These are phyloP conservation scores for Listronotus oregonensis DNA, from an alignment of 1,140 invertebrate genomes.

Conservation along the genomic window DNA sequence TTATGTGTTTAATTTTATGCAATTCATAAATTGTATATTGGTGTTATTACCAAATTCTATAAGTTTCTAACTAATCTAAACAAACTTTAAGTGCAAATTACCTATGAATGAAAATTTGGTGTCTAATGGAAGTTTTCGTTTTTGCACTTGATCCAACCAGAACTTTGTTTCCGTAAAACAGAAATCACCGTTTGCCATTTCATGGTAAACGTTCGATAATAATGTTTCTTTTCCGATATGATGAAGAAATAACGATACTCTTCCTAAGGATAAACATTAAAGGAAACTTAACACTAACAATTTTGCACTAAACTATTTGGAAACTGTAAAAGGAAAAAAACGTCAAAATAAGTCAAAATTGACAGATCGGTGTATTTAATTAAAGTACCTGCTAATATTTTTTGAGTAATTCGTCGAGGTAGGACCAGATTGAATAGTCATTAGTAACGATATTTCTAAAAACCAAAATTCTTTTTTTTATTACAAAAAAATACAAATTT, in stretches of 20 bases:
- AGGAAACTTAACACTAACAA: conserved; percentile 22
- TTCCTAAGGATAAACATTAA: background rate
- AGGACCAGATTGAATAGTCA: no score
- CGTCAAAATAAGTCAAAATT: no score
- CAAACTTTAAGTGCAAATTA: conserved; percentile 12
- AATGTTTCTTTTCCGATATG: background rate
- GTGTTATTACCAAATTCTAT: no score
- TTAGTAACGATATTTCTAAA: no score
- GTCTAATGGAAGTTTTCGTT: conserved; percentile 7
- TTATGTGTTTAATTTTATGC: no score
- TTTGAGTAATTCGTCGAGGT: no score
- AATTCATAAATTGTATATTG: no score
- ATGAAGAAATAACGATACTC: background rate
- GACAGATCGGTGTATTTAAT: no score
- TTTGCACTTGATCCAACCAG: conserved; percentile 2
- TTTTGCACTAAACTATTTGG: conserved; percentile 23
- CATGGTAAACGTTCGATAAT: conserved; percentile 6
- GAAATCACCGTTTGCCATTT: conserved; percentile 14
- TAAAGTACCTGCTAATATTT: no score
- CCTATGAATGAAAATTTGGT: conserved; percentile 18
- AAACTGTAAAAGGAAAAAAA: background rate
- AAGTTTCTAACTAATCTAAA: no score
- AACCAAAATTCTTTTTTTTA: no score
- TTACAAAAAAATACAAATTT: no score
- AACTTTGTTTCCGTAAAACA: conserved; percentile 5